Base-by-base conservation (phyloP, 2,888 invertebrate species). In the Coleophora deauratella region DNA sequence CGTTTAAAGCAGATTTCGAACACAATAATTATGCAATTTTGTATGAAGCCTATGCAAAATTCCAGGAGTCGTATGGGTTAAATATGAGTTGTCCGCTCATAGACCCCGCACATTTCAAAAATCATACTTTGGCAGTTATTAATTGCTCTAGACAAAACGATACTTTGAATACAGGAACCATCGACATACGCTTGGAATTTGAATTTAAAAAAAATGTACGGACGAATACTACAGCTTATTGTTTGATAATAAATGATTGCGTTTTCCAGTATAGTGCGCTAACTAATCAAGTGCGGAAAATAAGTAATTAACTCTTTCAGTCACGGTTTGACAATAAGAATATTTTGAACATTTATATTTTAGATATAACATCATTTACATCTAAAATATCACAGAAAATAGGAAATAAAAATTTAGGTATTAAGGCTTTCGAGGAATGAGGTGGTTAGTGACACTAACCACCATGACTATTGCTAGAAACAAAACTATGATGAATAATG, bases 91-190 rank as follows among this genome's bases (percentile, higher is more conserved):
- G 56, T n/a, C 56, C 55, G 0, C 42, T 52, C 43, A 43, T 53
- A 13, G 42, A 47, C 37, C 12, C 50, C 15, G 7, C 9, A 1
- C 28, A 44, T 10, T 52, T 57, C 43, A 51, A 51, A 43, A 34
- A 49, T 27, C 49, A 46, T 13, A 47, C 51, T 0, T 38, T 59
- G 2, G 51, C 54, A 43, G 44, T 59, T 9, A 46, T 59, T 15
- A 54, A 55, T 14, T 57, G 54, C 32, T 55, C 53, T 30, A 41
- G 52, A 36, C 55, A 57, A 47, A 51, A 47, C 32, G 56, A 58
- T 11, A 44, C 27, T 33, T 9, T 53, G 7, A 52, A 54, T 43
- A 45, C 54, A 6, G 55, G 57, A 1, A 49, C 57, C 9, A 48
- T 55, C 7, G 52, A 57, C 36, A 52, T 55, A 0, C 44, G 51